These are phyloP conservation scores for Catajapyx aquilonaris DNA, from an alignment of 1,140 invertebrate species.

Conservation along the genomic window DNA sequence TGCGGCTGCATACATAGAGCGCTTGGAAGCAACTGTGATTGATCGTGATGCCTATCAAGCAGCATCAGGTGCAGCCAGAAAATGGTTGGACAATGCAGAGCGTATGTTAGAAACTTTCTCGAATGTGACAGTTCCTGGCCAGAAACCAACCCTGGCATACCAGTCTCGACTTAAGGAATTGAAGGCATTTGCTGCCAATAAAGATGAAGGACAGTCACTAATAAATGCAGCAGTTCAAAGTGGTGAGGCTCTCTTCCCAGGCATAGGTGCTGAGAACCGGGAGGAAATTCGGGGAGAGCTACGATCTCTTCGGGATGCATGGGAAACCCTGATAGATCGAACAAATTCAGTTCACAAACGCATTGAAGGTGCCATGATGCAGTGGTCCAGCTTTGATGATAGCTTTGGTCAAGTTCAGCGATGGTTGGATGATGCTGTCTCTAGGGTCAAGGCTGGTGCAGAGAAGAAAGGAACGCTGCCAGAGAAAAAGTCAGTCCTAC, in stretches of 20 bases:
- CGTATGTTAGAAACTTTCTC: slow-evolving; percentile 43
- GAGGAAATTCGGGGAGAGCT: slow-evolving; percentile 65
- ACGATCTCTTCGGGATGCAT: slow-evolving; percentile 51
- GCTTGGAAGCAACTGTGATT: slow-evolving; percentile 38
- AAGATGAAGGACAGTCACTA: slow-evolving; percentile 52
- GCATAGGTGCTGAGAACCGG: slow-evolving; percentile 63
- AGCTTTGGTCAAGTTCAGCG: slow-evolving; percentile 55
- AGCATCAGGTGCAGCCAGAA: slow-evolving; percentile 43
- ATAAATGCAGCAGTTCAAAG: slow-evolving; percentile 61
- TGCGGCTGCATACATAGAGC: slow-evolving; percentile 38
- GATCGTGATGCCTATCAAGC: slow-evolving; percentile 42
- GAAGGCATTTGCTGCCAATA: slow-evolving; percentile 45
- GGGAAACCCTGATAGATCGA: slow-evolving; percentile 63
- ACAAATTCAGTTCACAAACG: slow-evolving; percentile 65
- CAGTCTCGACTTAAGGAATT: slow-evolving; percentile 46
- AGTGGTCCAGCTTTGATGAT: slow-evolving; percentile 75
- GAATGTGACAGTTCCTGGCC: slow-evolving; percentile 35
- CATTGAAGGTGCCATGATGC: slow-evolving; percentile 63
- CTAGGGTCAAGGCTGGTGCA: slow-evolving; percentile 35
- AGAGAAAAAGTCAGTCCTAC: slow-evolving; percentile 65
- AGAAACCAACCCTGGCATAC: slow-evolving; percentile 33
- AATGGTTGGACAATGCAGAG: slow-evolving; percentile 57
- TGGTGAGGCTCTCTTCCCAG: slow-evolving; percentile 68
- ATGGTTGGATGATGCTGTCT: slow-evolving; percentile 52
- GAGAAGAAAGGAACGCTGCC: slow-evolving; percentile 50